phyloP scores from a whole-genome alignment of 1,140 invertebrate genomes.

The Trinorchestia longiramus region DNA sequence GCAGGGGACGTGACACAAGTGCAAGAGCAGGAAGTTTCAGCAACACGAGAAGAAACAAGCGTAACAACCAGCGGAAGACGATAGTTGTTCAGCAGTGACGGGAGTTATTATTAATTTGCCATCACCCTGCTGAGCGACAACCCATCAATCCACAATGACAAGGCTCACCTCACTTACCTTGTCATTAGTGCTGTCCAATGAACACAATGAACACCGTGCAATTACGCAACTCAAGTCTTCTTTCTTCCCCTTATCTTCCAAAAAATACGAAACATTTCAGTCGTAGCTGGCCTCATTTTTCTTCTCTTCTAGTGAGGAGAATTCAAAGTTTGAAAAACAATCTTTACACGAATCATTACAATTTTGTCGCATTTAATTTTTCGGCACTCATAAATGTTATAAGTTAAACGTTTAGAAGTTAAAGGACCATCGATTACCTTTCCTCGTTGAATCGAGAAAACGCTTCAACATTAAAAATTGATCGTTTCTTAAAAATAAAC shows the following conservation, averaged over 20 bases:
- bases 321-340: not conserved
- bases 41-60: not conserved
- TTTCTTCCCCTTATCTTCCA: not conserved
- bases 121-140: conserved; percentile 34
- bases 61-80: conserved; percentile 20
- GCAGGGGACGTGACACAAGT: not conserved
- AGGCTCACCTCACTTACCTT: conserved; percentile 12
- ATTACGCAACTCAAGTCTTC: conserved; percentile 7
- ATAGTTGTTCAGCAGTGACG: conserved; percentile 35
- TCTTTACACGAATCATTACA: not conserved
- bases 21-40: not conserved
- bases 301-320: not conserved
- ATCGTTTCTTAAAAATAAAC: not conserved
- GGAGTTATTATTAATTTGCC: conserved; percentile 31
- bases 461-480: not conserved
- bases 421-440: not conserved
- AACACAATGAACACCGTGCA: conserved; percentile 4
- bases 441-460: not conserved
- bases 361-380: not conserved
- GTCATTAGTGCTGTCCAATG: conserved; percentile 48
- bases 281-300: not conserved
- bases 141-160: conserved; percentile 41
- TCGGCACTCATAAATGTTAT: not conserved
- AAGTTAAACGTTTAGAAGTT: not conserved
- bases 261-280: not conserved